Conservation (phyloP, 2,797 vertebrate species). For the Oryzias sinensis region DNA sequence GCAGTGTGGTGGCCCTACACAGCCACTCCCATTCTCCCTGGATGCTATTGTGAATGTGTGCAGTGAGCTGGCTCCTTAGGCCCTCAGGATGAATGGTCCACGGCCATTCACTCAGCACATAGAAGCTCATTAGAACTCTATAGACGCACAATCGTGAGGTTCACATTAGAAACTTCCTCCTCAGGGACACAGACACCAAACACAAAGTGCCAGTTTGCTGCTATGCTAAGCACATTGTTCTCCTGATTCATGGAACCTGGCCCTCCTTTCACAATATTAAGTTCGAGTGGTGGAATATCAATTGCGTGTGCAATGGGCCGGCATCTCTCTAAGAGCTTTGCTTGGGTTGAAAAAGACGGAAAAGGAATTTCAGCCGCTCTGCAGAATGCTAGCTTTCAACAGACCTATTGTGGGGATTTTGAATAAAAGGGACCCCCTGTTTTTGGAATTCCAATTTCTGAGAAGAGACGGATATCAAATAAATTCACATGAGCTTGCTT, state of each 20-base stretch:
- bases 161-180: constrained; percentile 92
- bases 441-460: constrained; percentile 65
- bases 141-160: constrained; percentile 92
- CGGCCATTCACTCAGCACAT: constrained; percentile 87
- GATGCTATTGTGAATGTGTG: constrained; percentile 71
- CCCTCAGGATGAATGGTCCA: constrained; percentile 86
- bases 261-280: constrained; percentile 83
- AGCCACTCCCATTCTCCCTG: constrained; percentile 57
- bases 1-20: constrained; percentile 37
- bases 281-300: constrained; percentile 82
- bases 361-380: constrained; percentile 72
- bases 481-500: constrained; percentile 78
- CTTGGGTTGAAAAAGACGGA: constrained; percentile 69
- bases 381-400: constrained; percentile 70
- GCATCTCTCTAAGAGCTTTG: constrained; percentile 75
- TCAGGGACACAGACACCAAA: constrained; percentile 85
- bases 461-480: constrained; percentile 78
- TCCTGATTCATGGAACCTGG: constrained; percentile 83
- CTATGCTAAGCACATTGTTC: constrained; percentile 81
- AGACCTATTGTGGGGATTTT: constrained; percentile 65
- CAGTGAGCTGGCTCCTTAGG: constrained; percentile 90
- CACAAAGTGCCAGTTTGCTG: constrained; percentile 91
- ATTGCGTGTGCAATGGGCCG: constrained; percentile 77
- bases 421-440: constrained; percentile 62
- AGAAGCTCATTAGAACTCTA: constrained; percentile 98